Base-by-base conservation (phyloP, 37 sponge, comb jelly and placozoan species). In the Ephydatia muelleri region DNA sequence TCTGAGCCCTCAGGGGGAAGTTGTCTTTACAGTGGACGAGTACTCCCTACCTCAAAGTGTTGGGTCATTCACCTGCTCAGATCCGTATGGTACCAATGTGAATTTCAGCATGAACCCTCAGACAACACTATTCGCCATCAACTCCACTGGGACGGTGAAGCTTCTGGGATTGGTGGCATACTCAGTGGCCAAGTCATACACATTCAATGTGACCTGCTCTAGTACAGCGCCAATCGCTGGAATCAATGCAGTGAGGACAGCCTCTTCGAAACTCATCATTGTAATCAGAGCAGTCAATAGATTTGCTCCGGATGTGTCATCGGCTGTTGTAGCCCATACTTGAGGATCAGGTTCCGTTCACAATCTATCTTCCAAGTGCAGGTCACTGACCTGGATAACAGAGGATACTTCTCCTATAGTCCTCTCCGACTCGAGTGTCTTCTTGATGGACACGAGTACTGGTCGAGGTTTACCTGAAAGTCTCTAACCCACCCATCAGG, bases 161-260 rank as follows among this genome's bases (percentile, higher is more conserved):
- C 43, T 43, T 43, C 43, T 9, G 43, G 43, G 47, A 80, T 66
- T 31, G 9, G 19, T 76, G 81, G 33, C 34, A 27, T 30, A 26
- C 78, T 88, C 6, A 89, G 88, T 36, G 47, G 93, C 38, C 86
- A 92, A 38, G 39, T 36, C 30, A 76, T 82, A 2, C 33, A 82
- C 4, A 5, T 88, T 86, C 69, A 48, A 32, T 9, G 75, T 92
- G 13, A 40, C 23, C 27, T 43, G 43, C 6, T 43, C 43, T 43
- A n/a, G n/a, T n/a, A n/a, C n/a, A n/a, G n/a, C n/a, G n/a, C n/a
- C n/a, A n/a, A n/a, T n/a, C n/a, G 43, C 43, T 6, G 43, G 43
- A 6, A 82, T 88, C n/a, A 35, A 49, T 27, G 80, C 82, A 6
- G 34, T 79, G 2, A 89, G 88, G 31, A 39, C 71, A 3, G 38